phyloP scores from a whole-genome alignment of 2,888 invertebrate genomes.

The Agrotis segetum region DNA sequence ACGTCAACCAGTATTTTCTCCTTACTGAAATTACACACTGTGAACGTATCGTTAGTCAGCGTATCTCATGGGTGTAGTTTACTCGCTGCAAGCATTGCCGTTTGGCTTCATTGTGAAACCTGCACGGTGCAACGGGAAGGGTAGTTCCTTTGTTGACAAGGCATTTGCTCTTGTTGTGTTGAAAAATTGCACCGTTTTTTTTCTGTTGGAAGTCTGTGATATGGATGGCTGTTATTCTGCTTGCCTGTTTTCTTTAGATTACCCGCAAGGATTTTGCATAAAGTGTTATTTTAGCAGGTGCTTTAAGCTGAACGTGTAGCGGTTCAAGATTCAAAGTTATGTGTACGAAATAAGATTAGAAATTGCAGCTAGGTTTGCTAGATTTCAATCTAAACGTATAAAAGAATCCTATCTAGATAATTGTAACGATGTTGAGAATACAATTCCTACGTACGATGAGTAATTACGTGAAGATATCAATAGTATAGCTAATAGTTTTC shows the following conservation, averaged over 20 bases:
- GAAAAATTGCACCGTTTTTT: constrained; percentile 19
- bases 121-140: constrained; percentile 64
- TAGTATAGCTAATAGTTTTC: constrained; percentile 29
- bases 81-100: constrained; percentile 69
- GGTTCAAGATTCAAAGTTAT: no score
- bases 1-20: constrained; percentile 46
- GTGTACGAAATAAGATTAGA: no score
- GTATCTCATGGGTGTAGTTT: constrained; percentile 71
- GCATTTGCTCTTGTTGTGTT: constrained; percentile 13
- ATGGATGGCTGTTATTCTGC: neutral
- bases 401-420: no score
- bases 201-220: neutral
- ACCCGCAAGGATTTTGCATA: neutral
- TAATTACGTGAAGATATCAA: constrained; percentile 25
- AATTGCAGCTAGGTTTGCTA: no score
- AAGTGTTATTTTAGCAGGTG: neutral
- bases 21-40: constrained; percentile 58
- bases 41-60: constrained; percentile 48
- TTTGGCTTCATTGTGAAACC: constrained; percentile 78
- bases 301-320: no score
- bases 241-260: neutral
- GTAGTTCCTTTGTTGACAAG: constrained; percentile 33
- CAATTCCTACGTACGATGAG: neutral
- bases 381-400: no score
- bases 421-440: neutral